These are phyloP conservation scores for Scaptodrosophila latifasciaeformis DNA, from an alignment of 2,888 invertebrate species.

Conservation along the genomic window DNA sequence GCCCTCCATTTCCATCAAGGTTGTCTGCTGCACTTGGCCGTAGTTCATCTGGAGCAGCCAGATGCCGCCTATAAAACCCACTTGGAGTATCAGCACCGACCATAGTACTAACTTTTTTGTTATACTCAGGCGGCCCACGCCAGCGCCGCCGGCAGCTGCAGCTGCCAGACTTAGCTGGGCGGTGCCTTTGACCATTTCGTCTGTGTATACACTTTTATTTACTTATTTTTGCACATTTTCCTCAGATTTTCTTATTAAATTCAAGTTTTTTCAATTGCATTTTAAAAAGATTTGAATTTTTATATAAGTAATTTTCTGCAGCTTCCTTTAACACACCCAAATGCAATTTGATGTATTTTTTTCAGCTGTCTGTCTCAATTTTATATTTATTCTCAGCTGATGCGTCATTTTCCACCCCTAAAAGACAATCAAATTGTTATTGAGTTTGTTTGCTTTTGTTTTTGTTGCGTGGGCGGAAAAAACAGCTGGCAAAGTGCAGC, in stretches of 20 bases:
- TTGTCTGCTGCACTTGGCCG: slow-evolving; percentile 22
- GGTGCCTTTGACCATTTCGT: slow-evolving; percentile 27
- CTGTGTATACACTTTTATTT: slow-evolving; percentile 6
- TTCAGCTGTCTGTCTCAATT: neutral
- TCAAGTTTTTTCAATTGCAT: too few relatives aligned
- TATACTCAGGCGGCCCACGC: slow-evolving; percentile 37
- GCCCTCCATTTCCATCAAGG: neutral
- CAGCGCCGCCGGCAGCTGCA: slow-evolving; percentile 14
- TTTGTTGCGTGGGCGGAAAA: neutral
- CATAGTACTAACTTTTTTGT: slow-evolving; percentile 70
- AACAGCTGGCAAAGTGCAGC: neutral
- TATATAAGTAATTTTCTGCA: too few relatives aligned
- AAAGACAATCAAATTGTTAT: neutral
- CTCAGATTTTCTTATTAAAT: neutral
- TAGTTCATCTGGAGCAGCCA: slow-evolving; percentile 67
- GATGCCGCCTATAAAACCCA: slow-evolving; percentile 69
- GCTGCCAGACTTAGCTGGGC: slow-evolving; percentile 8
- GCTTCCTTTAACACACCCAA: too few relatives aligned
- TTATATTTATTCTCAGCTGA: neutral
- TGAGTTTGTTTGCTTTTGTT: too few relatives aligned
- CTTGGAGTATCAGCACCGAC: slow-evolving; percentile 68
- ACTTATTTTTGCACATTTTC: neutral
- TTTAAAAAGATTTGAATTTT: too few relatives aligned
- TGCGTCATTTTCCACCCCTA: neutral
- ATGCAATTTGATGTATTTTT: too few relatives aligned